phyloP scores from a whole-genome alignment of 2,113 vertebrate genomes.

The human region GRCh38 chr15:35683001-35683500 shows the following conservation, averaged over 20 bases:
- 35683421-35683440: background rate
- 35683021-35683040: background rate
- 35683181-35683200: background rate
- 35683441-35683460: background rate
- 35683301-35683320: background rate
- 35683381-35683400: background rate
- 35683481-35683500: too few species aligned
- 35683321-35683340: background rate
- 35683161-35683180: background rate
- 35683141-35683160: background rate
- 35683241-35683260: background rate
- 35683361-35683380: background rate
- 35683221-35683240: background rate
- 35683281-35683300: background rate
- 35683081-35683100: background rate
- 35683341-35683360: background rate
- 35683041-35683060: background rate
- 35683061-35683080: background rate
- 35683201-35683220: background rate
- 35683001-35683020: background rate
- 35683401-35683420: background rate
- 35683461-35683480: too few species aligned
- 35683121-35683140: background rate
- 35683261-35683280: background rate
- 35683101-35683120: background rate